Conservation (phyloP, 2,113 vertebrate species). For the Alaudala cheleensis region DNA sequence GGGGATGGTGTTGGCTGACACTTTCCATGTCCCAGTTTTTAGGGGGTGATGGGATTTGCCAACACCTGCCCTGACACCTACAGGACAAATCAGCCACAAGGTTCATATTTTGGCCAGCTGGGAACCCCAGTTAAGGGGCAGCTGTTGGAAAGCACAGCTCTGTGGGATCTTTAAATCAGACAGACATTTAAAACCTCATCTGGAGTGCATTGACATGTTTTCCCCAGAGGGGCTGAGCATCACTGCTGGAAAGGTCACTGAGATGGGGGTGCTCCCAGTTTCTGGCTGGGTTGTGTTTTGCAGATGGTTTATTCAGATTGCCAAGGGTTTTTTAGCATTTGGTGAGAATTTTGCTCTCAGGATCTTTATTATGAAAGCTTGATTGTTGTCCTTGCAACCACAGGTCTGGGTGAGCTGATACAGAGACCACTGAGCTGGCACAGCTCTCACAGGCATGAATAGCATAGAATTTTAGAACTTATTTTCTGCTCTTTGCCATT, state of each 20-base stretch:
- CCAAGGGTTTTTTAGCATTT: not conserved
- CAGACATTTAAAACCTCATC: not conserved
- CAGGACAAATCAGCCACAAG: no score
- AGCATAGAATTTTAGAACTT: fast-evolving
- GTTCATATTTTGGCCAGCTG: fast-evolving
- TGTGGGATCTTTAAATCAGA: not conserved
- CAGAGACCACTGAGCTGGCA: not conserved
- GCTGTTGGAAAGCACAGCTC: not conserved
- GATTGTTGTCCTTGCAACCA: fast-evolving
- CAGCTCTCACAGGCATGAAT: not conserved
- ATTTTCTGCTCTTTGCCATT: not conserved
- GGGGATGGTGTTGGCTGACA: not conserved
- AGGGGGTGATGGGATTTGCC: not conserved
- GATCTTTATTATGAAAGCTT: not conserved
- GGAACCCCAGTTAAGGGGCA: not conserved
- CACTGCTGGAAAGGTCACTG: not conserved
- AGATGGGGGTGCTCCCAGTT: not conserved
- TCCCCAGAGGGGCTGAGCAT: not conserved
- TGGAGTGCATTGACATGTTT: not conserved
- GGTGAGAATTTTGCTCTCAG: not conserved
- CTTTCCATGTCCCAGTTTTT: fast-evolving
- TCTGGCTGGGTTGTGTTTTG: not conserved
- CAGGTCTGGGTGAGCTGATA: not conserved
- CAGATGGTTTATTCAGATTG: not conserved
- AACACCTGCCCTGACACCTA: fast-evolving